These are phyloP conservation scores for Saxidomus purpurata DNA, from an alignment of 1,140 invertebrate genomes.

Conservation along the genomic window DNA sequence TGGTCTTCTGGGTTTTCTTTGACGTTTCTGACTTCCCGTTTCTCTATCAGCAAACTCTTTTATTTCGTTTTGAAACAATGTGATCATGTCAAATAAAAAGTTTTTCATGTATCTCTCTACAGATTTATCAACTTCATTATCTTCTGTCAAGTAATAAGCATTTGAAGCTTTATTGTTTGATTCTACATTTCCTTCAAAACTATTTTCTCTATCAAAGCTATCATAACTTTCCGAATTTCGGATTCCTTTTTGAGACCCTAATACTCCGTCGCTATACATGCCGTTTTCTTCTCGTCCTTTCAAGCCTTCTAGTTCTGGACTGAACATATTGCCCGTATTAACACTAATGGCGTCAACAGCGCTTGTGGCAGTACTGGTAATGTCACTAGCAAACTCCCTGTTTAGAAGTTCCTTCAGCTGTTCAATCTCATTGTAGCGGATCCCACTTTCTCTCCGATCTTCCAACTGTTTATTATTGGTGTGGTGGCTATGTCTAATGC, in stretches of 20 bases:
- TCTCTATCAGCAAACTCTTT: not conserved
- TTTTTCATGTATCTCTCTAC: not conserved
- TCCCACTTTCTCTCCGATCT: not conserved
- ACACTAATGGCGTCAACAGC: too few relatives aligned
- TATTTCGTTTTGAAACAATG: not conserved
- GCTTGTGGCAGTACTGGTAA: too few relatives aligned
- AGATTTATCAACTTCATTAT: not conserved
- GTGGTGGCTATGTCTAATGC: not conserved
- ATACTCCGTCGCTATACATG: not conserved
- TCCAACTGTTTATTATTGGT: not conserved
- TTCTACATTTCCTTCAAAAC: not conserved
- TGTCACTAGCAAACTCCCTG: not conserved
- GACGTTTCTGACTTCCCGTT: not conserved
- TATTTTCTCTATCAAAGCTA: too few relatives aligned
- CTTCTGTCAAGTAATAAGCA: not conserved
- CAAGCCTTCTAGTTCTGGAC: not conserved
- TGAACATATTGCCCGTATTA: too few relatives aligned
- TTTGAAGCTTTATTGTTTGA: not conserved
- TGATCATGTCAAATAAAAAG: constrained; percentile 5
- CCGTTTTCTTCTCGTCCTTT: not conserved
- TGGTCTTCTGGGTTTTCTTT: not conserved
- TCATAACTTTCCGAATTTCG: not conserved
- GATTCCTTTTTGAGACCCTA: not conserved
- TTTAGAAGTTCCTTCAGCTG: not conserved
- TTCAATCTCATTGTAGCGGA: not conserved